phyloP scores from a whole-genome alignment of 2,888 invertebrate species.

The Drosophila kuntzei region DNA sequence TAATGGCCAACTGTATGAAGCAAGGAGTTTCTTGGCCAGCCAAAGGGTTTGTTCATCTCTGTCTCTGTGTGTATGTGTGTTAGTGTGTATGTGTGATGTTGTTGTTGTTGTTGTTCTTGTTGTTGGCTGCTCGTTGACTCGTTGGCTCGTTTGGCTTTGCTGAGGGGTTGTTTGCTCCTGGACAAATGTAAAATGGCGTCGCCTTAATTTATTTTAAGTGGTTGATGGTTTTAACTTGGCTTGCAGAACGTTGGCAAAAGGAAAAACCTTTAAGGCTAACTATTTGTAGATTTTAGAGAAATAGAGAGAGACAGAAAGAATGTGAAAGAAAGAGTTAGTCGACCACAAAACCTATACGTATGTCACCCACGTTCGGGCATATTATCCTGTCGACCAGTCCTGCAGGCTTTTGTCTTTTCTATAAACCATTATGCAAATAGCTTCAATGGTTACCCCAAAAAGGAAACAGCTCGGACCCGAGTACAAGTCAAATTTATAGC shows the following conservation, averaged over 20 bases:
- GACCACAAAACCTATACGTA: slow-evolving; percentile 40
- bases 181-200: slow-evolving; percentile 79
- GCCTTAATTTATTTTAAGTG: slow-evolving; percentile 82
- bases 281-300: slow-evolving; percentile 34
- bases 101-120: slow-evolving; percentile 41
- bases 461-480: slow-evolving; percentile 45
- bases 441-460: slow-evolving; percentile 58
- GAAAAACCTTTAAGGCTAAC: slow-evolving; percentile 57
- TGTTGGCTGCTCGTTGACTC: slow-evolving; percentile 64
- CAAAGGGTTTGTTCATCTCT: slow-evolving; percentile 59
- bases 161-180: slow-evolving; percentile 72
- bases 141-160: slow-evolving; percentile 28
- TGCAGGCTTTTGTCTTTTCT: slow-evolving; percentile 72
- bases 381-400: slow-evolving; percentile 12
- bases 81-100: slow-evolving; percentile 28
- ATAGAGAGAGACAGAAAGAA: neutral
- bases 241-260: slow-evolving; percentile 33
- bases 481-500: slow-evolving; percentile 83
- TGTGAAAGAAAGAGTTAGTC: slow-evolving; percentile 1
- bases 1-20: slow-evolving; percentile 70
- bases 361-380: slow-evolving; percentile 34
- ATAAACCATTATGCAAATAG: slow-evolving; percentile 81
- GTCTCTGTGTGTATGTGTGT: slow-evolving; percentile 24
- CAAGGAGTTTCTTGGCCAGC: slow-evolving; percentile 63
- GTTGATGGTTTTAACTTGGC: slow-evolving; percentile 77